Base-by-base conservation (phyloP, 1,140 invertebrate genomes). In the Drosophila mojavensis region DNA sequence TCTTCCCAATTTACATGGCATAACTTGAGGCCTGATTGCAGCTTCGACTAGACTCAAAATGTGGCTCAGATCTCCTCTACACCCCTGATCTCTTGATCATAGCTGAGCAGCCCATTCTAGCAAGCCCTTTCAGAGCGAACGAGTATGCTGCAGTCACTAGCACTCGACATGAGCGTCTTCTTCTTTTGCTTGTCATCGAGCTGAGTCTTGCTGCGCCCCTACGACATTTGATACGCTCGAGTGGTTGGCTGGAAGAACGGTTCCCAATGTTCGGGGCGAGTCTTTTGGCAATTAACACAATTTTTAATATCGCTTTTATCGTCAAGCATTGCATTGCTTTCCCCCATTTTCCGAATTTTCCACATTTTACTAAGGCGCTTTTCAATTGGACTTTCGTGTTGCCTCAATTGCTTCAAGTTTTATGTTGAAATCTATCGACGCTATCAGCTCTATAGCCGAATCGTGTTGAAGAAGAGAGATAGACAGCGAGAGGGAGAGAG, bases 301-400 rank as follows among this genome's bases (percentile, higher is more conserved):
- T 85, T 85, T 78, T 85, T 86, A 79, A 85, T 76, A 47, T 61
- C 55, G 47, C 53, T 85, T 85, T 85, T 85, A 85, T 85, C 82
- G 54, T 39, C 64, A 28, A 79, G 78, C 81, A 86, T 79, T 81
- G 73, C 82, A 84, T 70, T 83, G 73, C 54, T 36, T 36, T 9
- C 15, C 53, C 30, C 51, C 47, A 36, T 17, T 47, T 47, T 17
- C 9, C 15, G 24, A 60, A 43, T 55, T 51, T 54, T n/a, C 64
- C 74, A 60, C 30, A 56, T 62, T 63, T 43, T 28, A 39, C 28
- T 51, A 9, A 26, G 41, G 10, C 43, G 43, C 51, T 73, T 80
- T 62, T 86, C 83, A 82, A 88, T 88, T 79, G 82, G 60, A 39
- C 63, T 59, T 74, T 78, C 77, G 66, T 73, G 74, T 81, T 79